Percentiles rank a stretch among this genome's conserved stretches.
Evolutionary conservation across 2,797 vertebrate genomes (phyloP).

Genomic region (Neopelma chrysocephalum): DNA sequence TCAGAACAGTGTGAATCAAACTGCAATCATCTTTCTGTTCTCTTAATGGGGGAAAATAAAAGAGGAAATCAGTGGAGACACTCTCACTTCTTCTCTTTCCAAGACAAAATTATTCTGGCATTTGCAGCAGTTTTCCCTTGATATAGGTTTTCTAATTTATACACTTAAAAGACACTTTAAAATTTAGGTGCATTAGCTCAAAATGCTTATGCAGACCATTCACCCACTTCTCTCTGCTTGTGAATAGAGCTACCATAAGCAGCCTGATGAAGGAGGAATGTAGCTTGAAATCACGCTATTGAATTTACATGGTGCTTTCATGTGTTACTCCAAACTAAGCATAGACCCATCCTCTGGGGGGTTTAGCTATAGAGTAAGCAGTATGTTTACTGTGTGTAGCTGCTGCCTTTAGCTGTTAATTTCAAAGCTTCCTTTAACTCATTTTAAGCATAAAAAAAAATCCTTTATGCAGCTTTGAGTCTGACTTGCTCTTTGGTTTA

Average conservation of each 20-base stretch:
- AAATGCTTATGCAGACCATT: conserved; percentile 19
- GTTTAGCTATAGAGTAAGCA: background rate
- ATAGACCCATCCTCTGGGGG: background rate
- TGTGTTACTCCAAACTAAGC: background rate
- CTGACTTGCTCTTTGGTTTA: background rate
- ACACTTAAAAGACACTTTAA: conserved; percentile 5
- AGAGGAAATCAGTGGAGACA: conserved; percentile 34
- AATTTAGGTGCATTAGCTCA: conserved; percentile 7
- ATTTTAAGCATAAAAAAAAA: background rate
- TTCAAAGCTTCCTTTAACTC: background rate
- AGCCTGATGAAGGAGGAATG: conserved; percentile 3
- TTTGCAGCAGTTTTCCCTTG: conserved; percentile 32
- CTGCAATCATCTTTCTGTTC: conserved; percentile 39
- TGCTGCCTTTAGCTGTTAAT: background rate
- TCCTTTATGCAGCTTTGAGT: background rate
- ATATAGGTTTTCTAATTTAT: conserved; percentile 33
- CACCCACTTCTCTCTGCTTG: background rate
- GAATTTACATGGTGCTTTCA: background rate
- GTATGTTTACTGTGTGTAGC: background rate
- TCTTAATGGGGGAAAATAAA: conserved; percentile 5
- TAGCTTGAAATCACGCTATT: background rate
- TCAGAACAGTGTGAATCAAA: conserved; percentile 25
- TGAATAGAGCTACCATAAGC: conserved; percentile 9
- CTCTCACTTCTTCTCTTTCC: conserved; percentile 7
- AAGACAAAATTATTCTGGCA: background rate